Percentiles rank a stretch among this genome's conserved stretches.
Evolutionary conservation across 2,888 invertebrate species (phyloP).

Genomic region (Limnephilus marmoratus): DNA sequence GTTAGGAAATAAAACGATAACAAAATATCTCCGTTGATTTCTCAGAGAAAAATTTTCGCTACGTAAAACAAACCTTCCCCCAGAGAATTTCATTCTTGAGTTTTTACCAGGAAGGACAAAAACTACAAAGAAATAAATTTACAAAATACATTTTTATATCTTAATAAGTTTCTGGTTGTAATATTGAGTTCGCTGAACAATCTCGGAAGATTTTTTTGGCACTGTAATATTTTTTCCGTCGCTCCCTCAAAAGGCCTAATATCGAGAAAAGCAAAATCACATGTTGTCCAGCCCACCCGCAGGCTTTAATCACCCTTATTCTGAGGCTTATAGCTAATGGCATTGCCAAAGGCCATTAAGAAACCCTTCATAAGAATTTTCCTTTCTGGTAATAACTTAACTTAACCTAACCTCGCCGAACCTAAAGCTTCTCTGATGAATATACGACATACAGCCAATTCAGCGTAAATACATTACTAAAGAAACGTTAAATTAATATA

Average conservation of each 20-base stretch:
- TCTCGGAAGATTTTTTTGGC: not conserved
- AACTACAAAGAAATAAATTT: no score
- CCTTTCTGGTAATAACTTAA: not conserved
- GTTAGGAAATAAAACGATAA: no score
- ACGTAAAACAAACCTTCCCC: no score
- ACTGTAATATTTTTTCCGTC: not conserved
- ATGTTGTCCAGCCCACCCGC: not conserved
- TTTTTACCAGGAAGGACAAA: no score
- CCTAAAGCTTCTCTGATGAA: not conserved
- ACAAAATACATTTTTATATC: not conserved
- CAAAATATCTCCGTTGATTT: no score
- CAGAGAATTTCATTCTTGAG: no score
- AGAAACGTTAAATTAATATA: not conserved
- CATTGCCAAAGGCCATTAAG: conserved; percentile 12
- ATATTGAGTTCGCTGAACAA: not conserved
- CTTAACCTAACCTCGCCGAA: not conserved
- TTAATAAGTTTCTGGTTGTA: not conserved
- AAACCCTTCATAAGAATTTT: conserved; percentile 24
- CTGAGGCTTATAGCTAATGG: conserved; percentile 18
- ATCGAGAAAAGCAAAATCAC: not conserved
- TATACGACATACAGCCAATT: not conserved
- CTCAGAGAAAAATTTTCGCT: no score
- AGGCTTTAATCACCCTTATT: conserved; percentile 8
- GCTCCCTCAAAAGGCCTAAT: not conserved
- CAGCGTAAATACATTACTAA: not conserved